A percentile compares a stretch with the other conserved stretches of the same genome.
phyloP scores from a whole-genome alignment of 2,888 invertebrate species.

The Athalia circularis region DNA sequence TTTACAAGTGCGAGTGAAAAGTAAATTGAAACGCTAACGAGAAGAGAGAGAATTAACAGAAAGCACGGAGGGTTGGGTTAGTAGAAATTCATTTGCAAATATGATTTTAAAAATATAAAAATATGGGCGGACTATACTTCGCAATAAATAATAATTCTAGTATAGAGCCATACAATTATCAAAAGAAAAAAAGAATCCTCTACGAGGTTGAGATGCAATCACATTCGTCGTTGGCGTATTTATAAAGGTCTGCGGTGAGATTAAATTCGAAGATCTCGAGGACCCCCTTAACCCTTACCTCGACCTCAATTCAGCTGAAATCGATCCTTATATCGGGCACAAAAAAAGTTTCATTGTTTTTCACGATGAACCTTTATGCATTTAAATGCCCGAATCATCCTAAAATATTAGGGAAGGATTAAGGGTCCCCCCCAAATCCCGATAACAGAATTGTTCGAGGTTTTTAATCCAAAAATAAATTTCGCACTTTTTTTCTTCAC shows the following conservation, averaged over 20 bases:
- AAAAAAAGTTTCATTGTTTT: conserved; percentile 52
- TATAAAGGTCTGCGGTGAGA: conserved; percentile 52
- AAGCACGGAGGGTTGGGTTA: background rate
- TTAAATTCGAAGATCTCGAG: conserved; percentile 37
- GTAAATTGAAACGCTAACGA: too few relatives aligned
- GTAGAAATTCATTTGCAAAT: too few relatives aligned
- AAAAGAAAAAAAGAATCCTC: conserved; percentile 32
- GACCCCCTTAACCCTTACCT: conserved; percentile 35
- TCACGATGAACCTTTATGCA: conserved; percentile 53
- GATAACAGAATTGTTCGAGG: conserved; percentile 33
- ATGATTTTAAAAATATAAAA: too few relatives aligned
- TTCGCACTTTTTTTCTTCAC: too few relatives aligned
- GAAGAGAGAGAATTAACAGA: background rate
- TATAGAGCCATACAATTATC: background rate
- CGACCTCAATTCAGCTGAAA: conserved; percentile 34
- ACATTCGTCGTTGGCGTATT: conserved; percentile 58
- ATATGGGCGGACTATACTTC: too few relatives aligned
- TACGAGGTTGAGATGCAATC: conserved; percentile 58
- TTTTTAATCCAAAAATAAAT: conserved; percentile 5
- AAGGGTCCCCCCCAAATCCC: background rate
- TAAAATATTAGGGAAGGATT: conserved; percentile 19
- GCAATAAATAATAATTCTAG: too few relatives aligned
- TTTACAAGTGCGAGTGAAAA: too few relatives aligned
- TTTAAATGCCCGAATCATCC: conserved; percentile 41
- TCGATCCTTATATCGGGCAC: conserved; percentile 52